Base-by-base conservation (phyloP, 2,888 invertebrate species). In the Hydriomena furcata region DNA sequence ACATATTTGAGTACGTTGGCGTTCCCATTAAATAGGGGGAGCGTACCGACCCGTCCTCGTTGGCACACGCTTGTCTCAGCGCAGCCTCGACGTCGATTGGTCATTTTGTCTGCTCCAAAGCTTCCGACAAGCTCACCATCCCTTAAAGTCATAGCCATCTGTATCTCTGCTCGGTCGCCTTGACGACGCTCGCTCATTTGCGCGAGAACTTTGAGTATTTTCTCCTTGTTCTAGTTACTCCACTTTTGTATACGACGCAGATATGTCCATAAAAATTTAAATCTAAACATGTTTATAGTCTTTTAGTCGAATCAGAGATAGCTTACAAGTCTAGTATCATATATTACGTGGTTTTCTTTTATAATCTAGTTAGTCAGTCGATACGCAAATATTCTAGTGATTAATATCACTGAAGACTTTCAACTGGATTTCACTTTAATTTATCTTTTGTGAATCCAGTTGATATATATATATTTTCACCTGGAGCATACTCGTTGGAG, bases 261-360 rank as follows among this genome's bases (percentile, higher is more conserved):
- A 90, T 90, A 90, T 90, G 89, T 90, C 84, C 79, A 82, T 84
- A 84, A 84, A 86, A 82, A 75, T 82, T 87, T 82, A 80, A 86
- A 74, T 86, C 87, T 88, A 86, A 84, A 82, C 81, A 71, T 79
- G 73, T 79, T 79, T 70, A 76, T 86, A 90, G 89, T 89, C 89
- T 90, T 89, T 88, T 89, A 75, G 81, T 88, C 86, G 84, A 88
- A 87, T 87, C 84, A 84, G 85, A 86, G 84, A 89, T 86, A 86
- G 79, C 87, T 89, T 88, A 89, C 68, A 67, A 71, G 61, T 74
- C 82, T 87, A 87, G 81, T 53, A 76, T 75, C 70, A 82, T 83
- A 84, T 81, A 82, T 78, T 75, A 81, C 73, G 72, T 71, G 72
- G 47, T 73, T 73, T 80, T 82, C 76, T 64, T 72, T 78, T 79